Conservation (phyloP, 2,797 vertebrate species). For the Knipowitschia caucasica region DNA sequence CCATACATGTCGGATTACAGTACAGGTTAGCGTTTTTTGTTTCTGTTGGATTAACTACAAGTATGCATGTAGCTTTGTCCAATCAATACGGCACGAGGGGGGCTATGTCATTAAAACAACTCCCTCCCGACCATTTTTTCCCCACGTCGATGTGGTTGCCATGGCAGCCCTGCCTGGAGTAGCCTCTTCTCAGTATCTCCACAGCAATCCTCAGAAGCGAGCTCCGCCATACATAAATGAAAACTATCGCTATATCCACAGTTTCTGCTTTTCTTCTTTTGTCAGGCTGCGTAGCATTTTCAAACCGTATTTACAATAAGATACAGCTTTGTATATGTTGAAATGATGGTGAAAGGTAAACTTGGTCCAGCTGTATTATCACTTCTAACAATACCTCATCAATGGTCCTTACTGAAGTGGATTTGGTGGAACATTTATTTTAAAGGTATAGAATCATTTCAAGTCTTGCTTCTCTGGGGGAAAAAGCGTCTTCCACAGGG, state of each 20-base stretch:
- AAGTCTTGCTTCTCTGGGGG: too few species aligned
- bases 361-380: too few species aligned
- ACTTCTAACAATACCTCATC: too few species aligned
- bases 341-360: too few species aligned
- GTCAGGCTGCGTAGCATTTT: too few species aligned
- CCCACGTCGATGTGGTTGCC: constrained; percentile 61
- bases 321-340: too few species aligned
- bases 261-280: constrained; percentile 10
- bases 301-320: too few species aligned
- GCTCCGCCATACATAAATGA: constrained; percentile 21
- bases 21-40: constrained; percentile 10
- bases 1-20: background rate
- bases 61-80: constrained; percentile 13
- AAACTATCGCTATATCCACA: constrained; percentile 6
- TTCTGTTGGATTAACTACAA: constrained; percentile 19
- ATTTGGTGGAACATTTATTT: too few species aligned
- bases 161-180: constrained; percentile 61
- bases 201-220: constrained; percentile 24
- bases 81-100: constrained; percentile 67
- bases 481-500: too few species aligned
- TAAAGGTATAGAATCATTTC: too few species aligned
- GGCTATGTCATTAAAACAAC: constrained; percentile 52
- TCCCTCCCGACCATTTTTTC: constrained; percentile 14
- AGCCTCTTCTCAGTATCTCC: constrained; percentile 46
- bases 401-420: too few species aligned